Evolutionary conservation across 2,113 vertebrate species (phyloP).

Genomic region (Psittacus erithacus): DNA sequence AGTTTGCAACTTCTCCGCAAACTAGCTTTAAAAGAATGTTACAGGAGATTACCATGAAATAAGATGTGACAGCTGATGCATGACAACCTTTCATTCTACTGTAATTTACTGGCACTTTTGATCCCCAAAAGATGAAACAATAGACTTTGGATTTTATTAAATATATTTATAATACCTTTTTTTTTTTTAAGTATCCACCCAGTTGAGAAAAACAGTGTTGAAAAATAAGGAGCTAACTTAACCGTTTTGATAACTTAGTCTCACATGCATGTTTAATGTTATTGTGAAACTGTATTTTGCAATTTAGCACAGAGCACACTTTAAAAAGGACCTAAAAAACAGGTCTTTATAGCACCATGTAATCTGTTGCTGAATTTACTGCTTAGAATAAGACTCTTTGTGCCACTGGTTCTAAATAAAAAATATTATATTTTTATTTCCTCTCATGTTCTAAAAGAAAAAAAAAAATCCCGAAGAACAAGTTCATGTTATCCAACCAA

Average conservation of each 20-base stretch:
- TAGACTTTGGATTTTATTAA: background rate
- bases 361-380: background rate
- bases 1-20: background rate
- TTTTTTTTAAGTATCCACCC: background rate
- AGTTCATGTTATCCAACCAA: background rate
- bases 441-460: background rate
- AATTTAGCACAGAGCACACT: background rate
- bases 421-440: background rate
- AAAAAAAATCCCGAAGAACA: background rate
- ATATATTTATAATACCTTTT: background rate
- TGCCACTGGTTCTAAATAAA: background rate
- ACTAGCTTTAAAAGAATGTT: background rate
- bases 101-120: background rate
- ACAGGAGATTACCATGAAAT: background rate
- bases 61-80: background rate
- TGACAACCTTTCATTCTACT: background rate
- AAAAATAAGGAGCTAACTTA: background rate
- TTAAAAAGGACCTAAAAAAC: constrained; percentile 22
- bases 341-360: constrained; percentile 49
- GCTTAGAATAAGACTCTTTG: background rate
- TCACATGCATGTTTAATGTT: background rate
- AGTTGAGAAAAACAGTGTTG: background rate
- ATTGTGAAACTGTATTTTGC: background rate
- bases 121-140: background rate
- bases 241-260: background rate